Conservation (phyloP, 2,113 vertebrate species). For the Syngnathoides biaculeatus region DNA sequence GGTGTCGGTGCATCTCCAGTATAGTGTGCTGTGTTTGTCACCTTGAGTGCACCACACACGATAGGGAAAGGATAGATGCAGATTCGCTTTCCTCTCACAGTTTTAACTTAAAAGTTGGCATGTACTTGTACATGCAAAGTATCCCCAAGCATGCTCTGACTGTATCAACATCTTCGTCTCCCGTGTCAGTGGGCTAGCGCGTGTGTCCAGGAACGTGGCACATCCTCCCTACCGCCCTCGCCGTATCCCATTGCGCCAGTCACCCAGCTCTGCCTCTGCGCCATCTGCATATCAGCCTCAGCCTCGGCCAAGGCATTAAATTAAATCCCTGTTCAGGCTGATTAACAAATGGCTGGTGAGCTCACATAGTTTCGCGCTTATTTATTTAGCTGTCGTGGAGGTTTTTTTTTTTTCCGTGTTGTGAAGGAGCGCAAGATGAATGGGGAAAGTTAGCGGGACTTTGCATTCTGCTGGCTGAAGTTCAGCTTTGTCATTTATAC, state of each 20-base stretch:
- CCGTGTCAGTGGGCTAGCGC: slow-evolving; percentile 60
- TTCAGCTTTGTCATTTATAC: slow-evolving; percentile 51
- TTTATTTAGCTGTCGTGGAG: slow-evolving; percentile 51
- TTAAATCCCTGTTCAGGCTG: slow-evolving; percentile 80
- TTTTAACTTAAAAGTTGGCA: too few relatives aligned
- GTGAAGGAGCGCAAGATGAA: slow-evolving; percentile 23
- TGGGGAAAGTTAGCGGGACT: slow-evolving; percentile 18
- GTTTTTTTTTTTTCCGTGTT: slow-evolving; percentile 37
- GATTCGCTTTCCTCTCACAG: too few relatives aligned
- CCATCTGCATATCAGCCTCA: slow-evolving; percentile 76
- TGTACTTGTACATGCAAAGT: too few relatives aligned
- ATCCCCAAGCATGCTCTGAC: too few relatives aligned
- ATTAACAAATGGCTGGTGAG: slow-evolving; percentile 81
- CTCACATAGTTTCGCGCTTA: slow-evolving; percentile 64
- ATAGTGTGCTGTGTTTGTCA: too few relatives aligned
- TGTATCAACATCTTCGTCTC: slow-evolving; percentile 35
- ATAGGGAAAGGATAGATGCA: too few relatives aligned
- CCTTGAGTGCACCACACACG: too few relatives aligned
- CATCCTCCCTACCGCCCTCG: slow-evolving; percentile 32
- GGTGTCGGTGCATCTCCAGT: too few relatives aligned
- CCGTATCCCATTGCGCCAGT: slow-evolving; percentile 70
- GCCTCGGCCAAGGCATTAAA: slow-evolving; percentile 78
- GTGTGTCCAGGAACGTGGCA: slow-evolving; percentile 69
- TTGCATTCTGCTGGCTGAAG: slow-evolving; percentile 43
- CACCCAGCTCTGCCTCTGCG: slow-evolving; percentile 74